Evolutionary conservation across 2,797 vertebrate species (phyloP).

Genomic region (Alectoris magna): DNA sequence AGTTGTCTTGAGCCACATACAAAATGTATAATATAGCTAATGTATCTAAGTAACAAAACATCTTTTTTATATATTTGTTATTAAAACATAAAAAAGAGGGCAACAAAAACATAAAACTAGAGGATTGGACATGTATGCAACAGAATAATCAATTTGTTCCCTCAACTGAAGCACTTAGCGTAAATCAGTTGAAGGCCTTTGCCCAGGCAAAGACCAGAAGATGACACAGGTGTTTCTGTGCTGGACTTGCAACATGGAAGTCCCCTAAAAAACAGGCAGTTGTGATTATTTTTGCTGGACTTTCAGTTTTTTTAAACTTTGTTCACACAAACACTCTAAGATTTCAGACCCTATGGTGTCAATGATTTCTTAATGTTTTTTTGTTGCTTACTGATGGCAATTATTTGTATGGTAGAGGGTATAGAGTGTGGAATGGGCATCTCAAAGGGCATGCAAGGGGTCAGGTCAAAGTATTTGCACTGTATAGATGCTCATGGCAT

Average conservation of each 20-base stretch:
- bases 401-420: background rate
- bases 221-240: background rate
- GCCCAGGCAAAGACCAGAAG: background rate
- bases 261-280: background rate
- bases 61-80: background rate
- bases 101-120: background rate
- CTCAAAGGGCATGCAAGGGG: background rate
- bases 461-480: background rate
- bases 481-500: accelerated
- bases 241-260: background rate
- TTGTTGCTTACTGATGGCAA: background rate
- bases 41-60: background rate
- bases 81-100: background rate
- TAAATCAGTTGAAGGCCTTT: background rate
- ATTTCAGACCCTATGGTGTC: background rate
- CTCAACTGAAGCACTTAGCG: background rate
- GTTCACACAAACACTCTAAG: background rate
- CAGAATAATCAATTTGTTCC: background rate
- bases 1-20: background rate
- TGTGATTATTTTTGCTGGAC: slow-evolving; percentile 1
- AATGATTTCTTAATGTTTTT: background rate
- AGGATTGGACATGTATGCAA: too few relatives aligned
- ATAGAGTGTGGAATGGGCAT: background rate
- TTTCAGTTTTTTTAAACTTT: background rate
- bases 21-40: background rate